phyloP scores from a whole-genome alignment of 2,797 vertebrate species.

The Onychomys leucogaster region DNA sequence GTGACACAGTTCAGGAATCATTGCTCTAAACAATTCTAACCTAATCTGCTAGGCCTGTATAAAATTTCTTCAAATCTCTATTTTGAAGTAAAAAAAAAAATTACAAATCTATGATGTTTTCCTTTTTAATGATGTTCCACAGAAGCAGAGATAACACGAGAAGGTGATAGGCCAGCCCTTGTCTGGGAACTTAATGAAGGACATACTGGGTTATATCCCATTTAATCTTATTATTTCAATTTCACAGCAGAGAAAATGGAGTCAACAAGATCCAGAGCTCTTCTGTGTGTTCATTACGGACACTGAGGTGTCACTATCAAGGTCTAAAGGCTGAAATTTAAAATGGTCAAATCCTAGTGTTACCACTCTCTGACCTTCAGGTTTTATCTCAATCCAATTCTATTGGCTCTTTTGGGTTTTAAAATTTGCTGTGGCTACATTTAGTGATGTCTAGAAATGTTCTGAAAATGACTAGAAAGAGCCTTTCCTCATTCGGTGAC shows the following conservation, averaged over 20 bases:
- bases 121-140: neutral
- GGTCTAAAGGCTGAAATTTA: neutral
- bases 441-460: neutral
- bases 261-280: neutral
- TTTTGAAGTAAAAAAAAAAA: neutral
- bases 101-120: neutral
- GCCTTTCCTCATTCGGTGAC: neutral
- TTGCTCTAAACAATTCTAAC: neutral
- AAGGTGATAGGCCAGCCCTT: neutral
- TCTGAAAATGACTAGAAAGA: neutral
- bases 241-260: constrained; percentile 16
- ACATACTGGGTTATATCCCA: neutral
- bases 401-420: neutral
- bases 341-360: neutral
- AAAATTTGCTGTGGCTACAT: constrained; percentile 3
- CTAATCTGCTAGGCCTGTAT: neutral
- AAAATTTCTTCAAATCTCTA: neutral
- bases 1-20: neutral
- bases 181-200: neutral
- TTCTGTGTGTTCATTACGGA: neutral
- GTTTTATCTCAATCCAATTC: neutral
- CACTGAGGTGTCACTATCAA: neutral
- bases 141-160: neutral
- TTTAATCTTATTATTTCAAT: constrained; percentile 29
- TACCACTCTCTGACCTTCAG: neutral